Evolutionary conservation across 2,113 vertebrate species (phyloP), one percentile per base, ranked within the genome.

Genomic region (Lepus timidus): DNA sequence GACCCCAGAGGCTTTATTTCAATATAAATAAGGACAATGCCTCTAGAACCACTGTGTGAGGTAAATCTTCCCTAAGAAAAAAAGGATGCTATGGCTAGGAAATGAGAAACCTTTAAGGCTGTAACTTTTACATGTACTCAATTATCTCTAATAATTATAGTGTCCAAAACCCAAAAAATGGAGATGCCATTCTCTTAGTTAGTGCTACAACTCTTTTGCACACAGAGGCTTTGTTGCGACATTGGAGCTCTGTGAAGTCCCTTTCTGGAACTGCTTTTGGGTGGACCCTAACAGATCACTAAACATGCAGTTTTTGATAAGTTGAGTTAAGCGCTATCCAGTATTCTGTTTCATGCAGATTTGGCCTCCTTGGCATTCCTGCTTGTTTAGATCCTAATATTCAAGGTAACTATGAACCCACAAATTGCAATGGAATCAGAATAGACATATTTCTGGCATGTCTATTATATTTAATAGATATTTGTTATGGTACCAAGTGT

Each of bases 11-110:
- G 39, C 25, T 80, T 27, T 62, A 64, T 20, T 83, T 95, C 4
- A 73, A 58, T 96, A 86, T 49, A 88, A 96, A 96, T 92, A 87
- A 95, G 76, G 90, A 90, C 96, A 76, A 80, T 61, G 62, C 36
- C 33, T 88, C 90, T 85, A 87, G 71, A 95, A 96, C 90, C 27
- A 93, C 22, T n/a, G 55, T 27, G 23, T 65, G 52, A 88, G 52
- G 85, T 94, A 91, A 96, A 96, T 92, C 55, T 85, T 95, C 58
- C 55, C 62, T 78, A 49, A 58, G 70, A 93, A 90, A 33, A 33
- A 85, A 81, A 96, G 73, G 76, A 96, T 33, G 4, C 67, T 62
- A 78, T 92, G 44, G 44, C 33, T 90, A 65, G 55, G n/a, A 81
- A 90, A 73, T 17, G 5, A 11, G 33, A 90, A 88, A 9, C 2